Conservation (phyloP, 2,888 invertebrate genomes). For the Trissoscelio sp. region DNA sequence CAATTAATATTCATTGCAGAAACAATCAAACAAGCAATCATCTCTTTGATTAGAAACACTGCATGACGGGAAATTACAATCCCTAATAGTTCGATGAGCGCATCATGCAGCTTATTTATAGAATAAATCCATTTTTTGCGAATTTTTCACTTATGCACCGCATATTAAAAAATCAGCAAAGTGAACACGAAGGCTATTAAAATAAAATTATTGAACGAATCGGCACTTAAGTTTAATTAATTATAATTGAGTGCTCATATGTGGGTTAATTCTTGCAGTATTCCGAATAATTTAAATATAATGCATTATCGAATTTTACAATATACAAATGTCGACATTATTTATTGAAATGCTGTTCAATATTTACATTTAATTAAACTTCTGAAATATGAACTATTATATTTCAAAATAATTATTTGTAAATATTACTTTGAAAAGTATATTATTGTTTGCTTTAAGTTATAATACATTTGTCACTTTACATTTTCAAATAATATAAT, state of each 20-base stretch:
- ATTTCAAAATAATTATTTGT: too few relatives aligned
- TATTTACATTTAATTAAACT: too few relatives aligned
- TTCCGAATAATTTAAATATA: background rate
- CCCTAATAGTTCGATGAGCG: constrained; percentile 40
- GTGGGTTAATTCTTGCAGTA: background rate
- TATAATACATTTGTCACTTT: too few relatives aligned
- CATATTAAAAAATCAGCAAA: background rate
- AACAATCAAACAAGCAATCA: constrained; percentile 65
- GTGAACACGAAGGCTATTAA: background rate
- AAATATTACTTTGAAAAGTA: too few relatives aligned
- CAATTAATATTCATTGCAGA: constrained; percentile 49
- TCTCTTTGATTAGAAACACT: constrained; percentile 58
- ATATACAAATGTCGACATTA: background rate
- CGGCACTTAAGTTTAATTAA: background rate
- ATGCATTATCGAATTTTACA: background rate
- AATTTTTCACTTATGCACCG: background rate
- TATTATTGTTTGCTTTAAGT: too few relatives aligned
- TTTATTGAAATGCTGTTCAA: too few relatives aligned
- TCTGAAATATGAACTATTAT: too few relatives aligned
- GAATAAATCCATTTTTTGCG: background rate
- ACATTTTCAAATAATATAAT: too few relatives aligned
- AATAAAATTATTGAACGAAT: background rate
- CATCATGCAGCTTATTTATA: constrained; percentile 27
- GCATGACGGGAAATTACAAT: constrained; percentile 54
- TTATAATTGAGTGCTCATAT: background rate